phyloP scores from a whole-genome alignment of 2,797 vertebrate genomes.

The Acanthurus leucopareius region DNA sequence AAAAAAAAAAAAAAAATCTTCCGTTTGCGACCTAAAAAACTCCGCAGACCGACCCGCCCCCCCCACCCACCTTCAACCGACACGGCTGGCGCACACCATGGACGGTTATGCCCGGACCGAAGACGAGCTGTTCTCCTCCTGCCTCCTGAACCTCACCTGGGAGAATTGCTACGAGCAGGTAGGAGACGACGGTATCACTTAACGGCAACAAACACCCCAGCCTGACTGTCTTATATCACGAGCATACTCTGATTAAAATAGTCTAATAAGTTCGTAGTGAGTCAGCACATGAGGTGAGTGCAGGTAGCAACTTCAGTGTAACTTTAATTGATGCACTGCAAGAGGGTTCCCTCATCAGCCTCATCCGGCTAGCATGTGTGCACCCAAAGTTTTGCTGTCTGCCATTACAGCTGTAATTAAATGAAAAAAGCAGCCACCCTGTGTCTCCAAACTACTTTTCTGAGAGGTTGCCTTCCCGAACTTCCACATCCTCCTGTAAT shows the following conservation, averaged over 20 bases:
- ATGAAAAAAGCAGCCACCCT: constrained; percentile 39
- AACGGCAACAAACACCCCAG: too few species aligned
- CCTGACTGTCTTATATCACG: not conserved
- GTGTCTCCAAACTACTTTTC: constrained; percentile 51
- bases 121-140: constrained; percentile 91
- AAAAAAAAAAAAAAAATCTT: not conserved
- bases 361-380: not conserved
- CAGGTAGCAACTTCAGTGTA: constrained; percentile 45
- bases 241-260: not conserved
- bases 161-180: constrained; percentile 95
- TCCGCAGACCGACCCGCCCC: constrained; percentile 34
- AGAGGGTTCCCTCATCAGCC: not conserved
- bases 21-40: constrained; percentile 1
- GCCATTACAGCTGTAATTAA: constrained; percentile 4
- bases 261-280: constrained; percentile 16
- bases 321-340: not conserved
- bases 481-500: constrained; percentile 63
- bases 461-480: constrained; percentile 55
- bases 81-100: constrained; percentile 82
- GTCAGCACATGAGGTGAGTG: constrained; percentile 27
- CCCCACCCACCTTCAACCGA: constrained; percentile 7
- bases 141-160: constrained; percentile 94
- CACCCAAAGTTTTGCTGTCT: constrained; percentile 11
- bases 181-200: constrained; percentile 62
- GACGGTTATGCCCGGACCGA: constrained; percentile 92